These are phyloP conservation scores for Caenorhabditis sp. DNA, from an alignment of 2,888 invertebrate species.

Conservation along the genomic window DNA sequence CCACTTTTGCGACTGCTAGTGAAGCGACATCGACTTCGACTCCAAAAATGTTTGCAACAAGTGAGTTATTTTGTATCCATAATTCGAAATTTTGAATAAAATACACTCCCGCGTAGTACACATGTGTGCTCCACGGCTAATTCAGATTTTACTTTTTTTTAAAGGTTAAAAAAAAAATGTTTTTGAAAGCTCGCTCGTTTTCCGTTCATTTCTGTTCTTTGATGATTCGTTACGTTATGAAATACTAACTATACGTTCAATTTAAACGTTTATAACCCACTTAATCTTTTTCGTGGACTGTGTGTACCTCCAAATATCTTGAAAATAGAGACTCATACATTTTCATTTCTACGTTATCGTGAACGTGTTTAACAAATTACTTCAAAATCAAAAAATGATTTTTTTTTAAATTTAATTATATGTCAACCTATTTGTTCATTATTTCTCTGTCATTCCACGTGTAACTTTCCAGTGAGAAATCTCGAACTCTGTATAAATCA, in stretches of 20 bases:
- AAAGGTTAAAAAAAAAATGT: not conserved
- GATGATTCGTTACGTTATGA: not conserved
- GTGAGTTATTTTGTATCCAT: not conserved
- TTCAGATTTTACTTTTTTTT: not conserved
- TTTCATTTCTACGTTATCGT: too few relatives aligned
- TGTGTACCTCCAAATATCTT: too few relatives aligned
- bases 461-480: too few relatives aligned
- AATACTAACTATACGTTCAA: not conserved
- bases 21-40: not conserved
- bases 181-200: not conserved
- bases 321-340: too few relatives aligned
- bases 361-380: too few relatives aligned
- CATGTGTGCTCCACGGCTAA: not conserved
- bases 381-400: too few relatives aligned
- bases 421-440: too few relatives aligned
- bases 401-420: too few relatives aligned
- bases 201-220: not conserved
- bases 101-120: not conserved
- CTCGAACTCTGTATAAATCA: too few relatives aligned
- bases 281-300: too few relatives aligned
- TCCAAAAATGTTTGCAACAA: not conserved
- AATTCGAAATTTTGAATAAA: not conserved
- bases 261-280: too few relatives aligned
- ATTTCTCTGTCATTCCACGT: too few relatives aligned
- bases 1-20: not conserved